These are phyloP conservation scores for Oreochromis spilurus DNA, from an alignment of 2,113 vertebrate genomes.

Conservation along the genomic window DNA sequence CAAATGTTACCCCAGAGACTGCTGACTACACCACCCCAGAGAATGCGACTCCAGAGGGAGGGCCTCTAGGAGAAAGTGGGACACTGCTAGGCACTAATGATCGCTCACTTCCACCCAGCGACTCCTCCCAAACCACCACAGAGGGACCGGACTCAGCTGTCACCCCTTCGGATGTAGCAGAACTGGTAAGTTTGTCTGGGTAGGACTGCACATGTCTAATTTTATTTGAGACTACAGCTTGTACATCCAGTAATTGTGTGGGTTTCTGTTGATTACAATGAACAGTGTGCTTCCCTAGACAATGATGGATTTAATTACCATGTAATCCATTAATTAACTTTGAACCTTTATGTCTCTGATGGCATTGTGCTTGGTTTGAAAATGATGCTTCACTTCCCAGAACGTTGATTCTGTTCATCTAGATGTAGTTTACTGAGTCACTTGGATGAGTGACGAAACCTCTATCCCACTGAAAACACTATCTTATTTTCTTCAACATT, in stretches of 20 bases:
- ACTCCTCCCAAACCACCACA: constrained; percentile 97
- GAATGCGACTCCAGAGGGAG: constrained; percentile 54
- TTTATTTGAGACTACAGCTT: not conserved
- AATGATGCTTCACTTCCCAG: not conserved
- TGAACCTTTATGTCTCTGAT: not conserved
- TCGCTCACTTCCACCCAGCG: constrained; percentile 86
- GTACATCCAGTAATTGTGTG: not conserved
- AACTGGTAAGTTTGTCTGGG: constrained; percentile 85
- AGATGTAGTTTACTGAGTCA: not conserved
- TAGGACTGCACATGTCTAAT: not conserved
- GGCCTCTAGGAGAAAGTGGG: constrained; percentile 34
- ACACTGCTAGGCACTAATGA: constrained; percentile 27
- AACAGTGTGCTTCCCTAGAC: not conserved
- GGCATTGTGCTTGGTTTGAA: not conserved
- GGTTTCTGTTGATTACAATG: not conserved
- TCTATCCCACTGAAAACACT: not conserved
- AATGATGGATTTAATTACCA: not conserved
- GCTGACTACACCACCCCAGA: constrained; percentile 66
- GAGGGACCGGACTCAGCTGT: constrained; percentile 96
- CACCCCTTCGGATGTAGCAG: constrained; percentile 93
- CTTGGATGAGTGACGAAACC: not conserved
- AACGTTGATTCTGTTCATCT: not conserved
- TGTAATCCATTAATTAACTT: not conserved
- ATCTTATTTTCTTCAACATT: not conserved
- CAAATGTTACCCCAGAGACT: constrained; percentile 78